A percentile compares a stretch with the other conserved stretches of the same genome.
Conservation (phyloP, 2,797 vertebrate species). For the Pseudomugil gertrudae region DNA sequence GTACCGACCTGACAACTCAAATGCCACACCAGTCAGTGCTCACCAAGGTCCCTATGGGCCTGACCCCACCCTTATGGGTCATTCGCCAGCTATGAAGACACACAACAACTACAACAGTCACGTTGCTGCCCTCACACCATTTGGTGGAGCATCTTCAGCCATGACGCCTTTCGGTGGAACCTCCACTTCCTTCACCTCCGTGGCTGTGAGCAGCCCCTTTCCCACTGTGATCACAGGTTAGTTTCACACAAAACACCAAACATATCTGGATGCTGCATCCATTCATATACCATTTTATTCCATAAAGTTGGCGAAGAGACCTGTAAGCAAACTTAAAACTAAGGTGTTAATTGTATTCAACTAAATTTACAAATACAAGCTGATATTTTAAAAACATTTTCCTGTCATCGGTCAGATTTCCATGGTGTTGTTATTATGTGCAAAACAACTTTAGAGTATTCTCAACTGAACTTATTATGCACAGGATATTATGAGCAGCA, state of each 20-base stretch:
- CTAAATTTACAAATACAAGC: not conserved
- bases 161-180: constrained; percentile 95
- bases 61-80: constrained; percentile 87
- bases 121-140: constrained; percentile 79
- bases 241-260: constrained; percentile 37
- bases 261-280: not conserved
- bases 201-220: constrained; percentile 90
- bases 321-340: not conserved
- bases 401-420: constrained; percentile 1
- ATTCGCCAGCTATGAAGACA: constrained; percentile 86
- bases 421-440: constrained; percentile 8
- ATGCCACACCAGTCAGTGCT: constrained; percentile 77
- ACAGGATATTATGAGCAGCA: constrained; percentile 48
- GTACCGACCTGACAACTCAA: constrained; percentile 87
- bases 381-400: not conserved
- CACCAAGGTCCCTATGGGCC: constrained; percentile 88
- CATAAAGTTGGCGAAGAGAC: not conserved
- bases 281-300: not conserved
- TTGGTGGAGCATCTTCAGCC: constrained; percentile 77
- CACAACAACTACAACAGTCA: constrained; percentile 89
- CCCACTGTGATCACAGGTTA: constrained; percentile 90
- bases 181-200: constrained; percentile 88
- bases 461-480: constrained; percentile 44
- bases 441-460: constrained; percentile 26
- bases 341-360: not conserved